Percentiles rank a stretch among this genome's conserved stretches.
Evolutionary conservation across 2,797 vertebrate species (phyloP).

Genomic region (Labeo calbasu): DNA sequence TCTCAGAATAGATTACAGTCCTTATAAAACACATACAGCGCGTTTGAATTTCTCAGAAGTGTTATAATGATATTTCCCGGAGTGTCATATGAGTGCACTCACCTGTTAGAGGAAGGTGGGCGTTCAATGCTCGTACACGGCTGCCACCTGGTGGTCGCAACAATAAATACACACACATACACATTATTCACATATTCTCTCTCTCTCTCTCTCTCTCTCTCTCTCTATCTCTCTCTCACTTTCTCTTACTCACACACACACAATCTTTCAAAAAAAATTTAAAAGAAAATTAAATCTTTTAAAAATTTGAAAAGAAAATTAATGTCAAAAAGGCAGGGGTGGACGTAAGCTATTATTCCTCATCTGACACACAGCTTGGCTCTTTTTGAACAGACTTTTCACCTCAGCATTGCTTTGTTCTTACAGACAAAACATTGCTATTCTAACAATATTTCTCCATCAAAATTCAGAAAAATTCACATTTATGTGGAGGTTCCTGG

Average conservation of each 20-base stretch:
- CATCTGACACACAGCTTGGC: no score
- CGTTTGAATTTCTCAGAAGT: not conserved
- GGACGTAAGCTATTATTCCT: not conserved
- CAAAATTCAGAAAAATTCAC: not conserved
- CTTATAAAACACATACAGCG: not conserved
- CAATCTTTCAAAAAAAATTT: not conserved
- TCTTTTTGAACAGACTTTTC: not conserved
- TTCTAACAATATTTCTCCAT: not conserved
- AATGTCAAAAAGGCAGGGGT: not conserved
- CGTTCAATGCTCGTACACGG: constrained; percentile 51
- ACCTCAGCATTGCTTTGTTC: not conserved
- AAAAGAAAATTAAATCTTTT: no score
- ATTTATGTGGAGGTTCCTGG: not conserved
- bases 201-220: not conserved
- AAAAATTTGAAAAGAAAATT: not conserved
- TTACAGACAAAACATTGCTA: not conserved
- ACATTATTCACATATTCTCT: not conserved
- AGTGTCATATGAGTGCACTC: constrained; percentile 1
- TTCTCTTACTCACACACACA: not conserved
- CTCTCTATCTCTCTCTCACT: not conserved
- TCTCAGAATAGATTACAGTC: not conserved
- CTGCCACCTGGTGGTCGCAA: constrained; percentile 68
- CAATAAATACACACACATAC: not conserved
- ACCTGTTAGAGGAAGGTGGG: constrained; percentile 26
- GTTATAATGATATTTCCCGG: not conserved